A percentile compares a stretch with the other conserved stretches of the same genome.
Evolutionary conservation across 2,113 vertebrate genomes (phyloP).

Genomic region (Atractosteus spatula): DNA sequence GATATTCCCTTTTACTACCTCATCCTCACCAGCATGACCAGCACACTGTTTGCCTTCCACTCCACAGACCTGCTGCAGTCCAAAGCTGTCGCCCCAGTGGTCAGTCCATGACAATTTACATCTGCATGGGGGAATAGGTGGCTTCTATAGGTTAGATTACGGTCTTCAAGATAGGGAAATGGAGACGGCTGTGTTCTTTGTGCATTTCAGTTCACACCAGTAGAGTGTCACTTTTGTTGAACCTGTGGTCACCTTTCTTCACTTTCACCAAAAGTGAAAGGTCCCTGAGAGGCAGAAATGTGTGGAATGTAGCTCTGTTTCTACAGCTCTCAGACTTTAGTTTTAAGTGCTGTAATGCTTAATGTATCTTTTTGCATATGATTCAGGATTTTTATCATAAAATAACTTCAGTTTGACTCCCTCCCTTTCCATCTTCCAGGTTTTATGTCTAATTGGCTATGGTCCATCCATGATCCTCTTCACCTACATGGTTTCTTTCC

Average conservation of each 20-base stretch:
- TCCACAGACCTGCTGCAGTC: constrained; percentile 75
- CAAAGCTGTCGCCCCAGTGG: constrained; percentile 80
- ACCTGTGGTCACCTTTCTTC: too few species aligned
- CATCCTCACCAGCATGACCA: constrained; percentile 78
- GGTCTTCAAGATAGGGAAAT: background rate
- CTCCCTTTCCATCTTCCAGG: constrained; percentile 54
- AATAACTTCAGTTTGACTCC: constrained; percentile 9
- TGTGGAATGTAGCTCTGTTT: too few species aligned
- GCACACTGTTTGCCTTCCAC: constrained; percentile 86
- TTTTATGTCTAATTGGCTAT: constrained; percentile 83
- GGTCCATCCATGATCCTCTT: constrained; percentile 86
- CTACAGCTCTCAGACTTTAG: too few species aligned
- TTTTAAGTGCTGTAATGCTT: too few species aligned
- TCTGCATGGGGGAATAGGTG: background rate
- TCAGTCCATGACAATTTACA: constrained; percentile 46
- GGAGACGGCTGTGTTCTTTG: too few species aligned
- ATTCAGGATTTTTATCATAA: too few species aligned
- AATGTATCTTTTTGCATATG: too few species aligned
- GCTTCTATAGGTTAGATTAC: background rate
- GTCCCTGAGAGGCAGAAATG: too few species aligned
- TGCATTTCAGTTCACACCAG: too few species aligned
- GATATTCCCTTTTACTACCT: constrained; percentile 85
- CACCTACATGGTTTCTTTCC: constrained; percentile 88
- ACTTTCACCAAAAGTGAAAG: too few species aligned
- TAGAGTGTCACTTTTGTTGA: too few species aligned